phyloP scores from a whole-genome alignment of 2,113 vertebrate species.

The Rhinoptilus africanus region DNA sequence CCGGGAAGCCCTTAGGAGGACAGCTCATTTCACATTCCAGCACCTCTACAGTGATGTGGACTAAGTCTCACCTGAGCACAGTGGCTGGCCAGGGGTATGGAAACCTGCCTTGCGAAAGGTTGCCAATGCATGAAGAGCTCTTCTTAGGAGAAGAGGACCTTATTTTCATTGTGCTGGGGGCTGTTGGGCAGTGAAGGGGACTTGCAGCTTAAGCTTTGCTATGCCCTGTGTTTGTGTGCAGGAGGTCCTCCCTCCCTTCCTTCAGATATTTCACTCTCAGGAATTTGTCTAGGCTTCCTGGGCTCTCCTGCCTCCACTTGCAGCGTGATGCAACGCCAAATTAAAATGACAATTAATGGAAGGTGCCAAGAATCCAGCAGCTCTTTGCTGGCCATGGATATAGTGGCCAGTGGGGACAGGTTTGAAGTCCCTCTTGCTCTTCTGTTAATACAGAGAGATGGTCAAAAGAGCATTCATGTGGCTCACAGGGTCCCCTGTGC shows the following conservation, averaged over 20 bases:
- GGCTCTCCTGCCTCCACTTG: background rate
- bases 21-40: background rate
- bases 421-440: background rate
- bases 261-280: background rate
- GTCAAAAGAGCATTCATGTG: background rate
- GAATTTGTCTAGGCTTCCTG: background rate
- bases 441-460: background rate
- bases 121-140: background rate
- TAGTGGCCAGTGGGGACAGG: background rate
- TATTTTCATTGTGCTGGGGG: background rate
- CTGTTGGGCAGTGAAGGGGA: background rate
- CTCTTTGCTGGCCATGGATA: background rate
- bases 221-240: background rate
- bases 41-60: accelerated
- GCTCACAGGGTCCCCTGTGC: background rate
- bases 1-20: background rate
- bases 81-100: accelerated
- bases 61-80: accelerated
- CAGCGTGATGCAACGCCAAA: background rate
- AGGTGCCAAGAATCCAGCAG: background rate
- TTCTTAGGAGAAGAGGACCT: background rate
- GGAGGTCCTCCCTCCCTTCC: background rate
- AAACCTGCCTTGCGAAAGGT: background rate
- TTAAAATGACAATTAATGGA: background rate
- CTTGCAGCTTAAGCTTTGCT: background rate